A percentile compares a stretch with the other conserved stretches of the same genome.
These are phyloP conservation scores for Micromesistius poutassou DNA, from an alignment of 2,797 vertebrate genomes.

Conservation along the genomic window DNA sequence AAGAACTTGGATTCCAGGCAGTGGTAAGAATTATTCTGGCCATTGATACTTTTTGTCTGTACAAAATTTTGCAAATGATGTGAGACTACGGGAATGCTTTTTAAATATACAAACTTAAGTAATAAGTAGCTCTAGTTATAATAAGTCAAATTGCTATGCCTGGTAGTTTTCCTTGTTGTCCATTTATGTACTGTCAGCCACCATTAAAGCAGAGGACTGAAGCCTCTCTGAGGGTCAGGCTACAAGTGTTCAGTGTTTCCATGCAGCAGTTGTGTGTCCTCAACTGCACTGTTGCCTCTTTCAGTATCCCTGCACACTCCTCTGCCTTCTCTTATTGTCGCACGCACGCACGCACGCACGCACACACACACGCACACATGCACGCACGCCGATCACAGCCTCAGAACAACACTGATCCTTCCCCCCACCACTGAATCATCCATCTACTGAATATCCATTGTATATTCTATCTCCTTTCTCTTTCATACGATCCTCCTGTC, in stretches of 20 bases:
- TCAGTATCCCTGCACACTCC: slow-evolving; percentile 20
- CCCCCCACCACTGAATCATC: no score
- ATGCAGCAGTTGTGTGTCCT: slow-evolving; percentile 7
- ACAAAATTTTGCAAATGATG: background rate
- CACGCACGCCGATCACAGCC: slow-evolving; percentile 57
- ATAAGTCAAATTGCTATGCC: no score
- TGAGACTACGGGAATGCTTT: background rate
- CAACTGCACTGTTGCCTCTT: background rate
- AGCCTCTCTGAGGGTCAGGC: slow-evolving; percentile 44
- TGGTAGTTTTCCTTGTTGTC: no score
- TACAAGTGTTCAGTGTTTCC: slow-evolving; percentile 47
- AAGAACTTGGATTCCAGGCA: slow-evolving; percentile 98
- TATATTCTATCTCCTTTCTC: background rate
- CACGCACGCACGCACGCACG: background rate
- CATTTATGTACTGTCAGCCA: background rate
- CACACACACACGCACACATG: no score
- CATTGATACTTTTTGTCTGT: background rate
- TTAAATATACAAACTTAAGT: background rate
- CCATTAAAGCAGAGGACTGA: slow-evolving; percentile 20
- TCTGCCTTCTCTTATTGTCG: slow-evolving; percentile 41
- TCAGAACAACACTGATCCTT: slow-evolving; percentile 13
- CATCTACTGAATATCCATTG: background rate
- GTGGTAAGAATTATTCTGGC: slow-evolving; percentile 75
- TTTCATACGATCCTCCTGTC: no score
- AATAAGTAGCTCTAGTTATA: no score